These are phyloP conservation scores for Myripristis murdjan DNA, from an alignment of 2,797 vertebrate species.

Conservation along the genomic window DNA sequence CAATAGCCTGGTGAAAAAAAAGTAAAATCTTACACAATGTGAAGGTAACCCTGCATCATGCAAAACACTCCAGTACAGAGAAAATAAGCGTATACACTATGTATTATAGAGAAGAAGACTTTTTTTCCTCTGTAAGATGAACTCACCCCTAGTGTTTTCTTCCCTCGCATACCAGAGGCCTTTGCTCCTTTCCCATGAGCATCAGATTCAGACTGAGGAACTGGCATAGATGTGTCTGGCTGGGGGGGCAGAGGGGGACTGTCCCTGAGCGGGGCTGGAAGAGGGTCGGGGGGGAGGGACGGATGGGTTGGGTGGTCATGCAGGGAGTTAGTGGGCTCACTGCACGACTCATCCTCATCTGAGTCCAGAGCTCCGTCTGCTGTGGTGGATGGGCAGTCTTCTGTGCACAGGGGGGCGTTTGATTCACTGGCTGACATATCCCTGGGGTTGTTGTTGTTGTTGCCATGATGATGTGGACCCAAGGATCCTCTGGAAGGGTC, in stretches of 20 bases:
- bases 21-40: not conserved
- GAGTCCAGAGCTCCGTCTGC: slow-evolving; percentile 91
- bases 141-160: slow-evolving; percentile 75
- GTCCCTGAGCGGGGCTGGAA: slow-evolving; percentile 88
- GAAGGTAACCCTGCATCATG: not conserved
- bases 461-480: slow-evolving; percentile 60
- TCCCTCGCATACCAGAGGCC: slow-evolving; percentile 68
- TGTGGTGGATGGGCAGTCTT: slow-evolving; percentile 90
- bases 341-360: slow-evolving; percentile 87
- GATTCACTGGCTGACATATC: slow-evolving; percentile 92
- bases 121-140: slow-evolving; percentile 1
- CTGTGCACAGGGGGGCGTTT: slow-evolving; percentile 83
- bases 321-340: slow-evolving; percentile 69
- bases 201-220: slow-evolving; percentile 85
- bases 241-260: slow-evolving; percentile 89
- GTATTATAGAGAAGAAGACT: not conserved
- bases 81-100: not conserved
- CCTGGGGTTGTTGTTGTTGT: slow-evolving; percentile 73
- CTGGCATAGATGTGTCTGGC: slow-evolving; percentile 93
- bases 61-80: not conserved
- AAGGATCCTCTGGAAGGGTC: slow-evolving; percentile 87
- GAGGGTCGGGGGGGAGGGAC: slow-evolving; percentile 84
- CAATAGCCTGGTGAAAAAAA: slow-evolving; percentile 56
- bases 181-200: slow-evolving; percentile 69
- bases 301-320: slow-evolving; percentile 58